Base-by-base conservation (phyloP, 2,888 invertebrate genomes). In the Polia nebulosa region DNA sequence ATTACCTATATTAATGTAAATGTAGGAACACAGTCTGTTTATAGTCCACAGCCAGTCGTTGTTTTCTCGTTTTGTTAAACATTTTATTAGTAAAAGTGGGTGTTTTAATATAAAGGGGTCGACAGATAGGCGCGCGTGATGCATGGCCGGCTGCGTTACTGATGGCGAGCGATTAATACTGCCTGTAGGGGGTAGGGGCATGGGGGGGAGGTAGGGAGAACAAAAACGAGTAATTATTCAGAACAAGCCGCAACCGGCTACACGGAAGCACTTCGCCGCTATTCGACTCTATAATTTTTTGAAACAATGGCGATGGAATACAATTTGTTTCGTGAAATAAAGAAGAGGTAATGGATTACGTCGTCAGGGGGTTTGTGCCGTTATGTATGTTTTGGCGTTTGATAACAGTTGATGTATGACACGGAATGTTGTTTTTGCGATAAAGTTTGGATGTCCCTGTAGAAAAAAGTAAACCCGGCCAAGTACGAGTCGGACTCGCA, bases 81-180 rank as follows among this genome's bases (percentile, higher is more conserved):
- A 61, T 72, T 78, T 61, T 80, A 76, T 59, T 66, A 57, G 25
- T 41, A 61, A 76, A 76, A 68, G 44, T 69, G 58, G 27, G 56
- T 70, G 55, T 80, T 80, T 80, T 76, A 75, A 61, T 80, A 81
- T 29, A 81, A 72, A 71, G 53, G 60, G 63, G 64, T 76, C 55
- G 60, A 59, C 58, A 80, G 75, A 75, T 75, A 62, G 76, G 61
- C 60, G 80, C 72, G 55, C 55, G 71, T 83, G 83, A 80, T 71
- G 63, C 62, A 80, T 76, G 29, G 60, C 80, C 55, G 63, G 41
- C 76, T 51, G 53, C 45, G 70, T 79, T 60, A 79, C 70, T 60
- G 76, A 80, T 80, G 80, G 62, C 72, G 25, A 32, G 47, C 81
- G 41, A 79, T 79, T 79, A 83, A 76, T 83, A 76, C 55, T 22